phyloP scores from a whole-genome alignment of 2,113 vertebrate species.

The Hyperopisus bebe region DNA sequence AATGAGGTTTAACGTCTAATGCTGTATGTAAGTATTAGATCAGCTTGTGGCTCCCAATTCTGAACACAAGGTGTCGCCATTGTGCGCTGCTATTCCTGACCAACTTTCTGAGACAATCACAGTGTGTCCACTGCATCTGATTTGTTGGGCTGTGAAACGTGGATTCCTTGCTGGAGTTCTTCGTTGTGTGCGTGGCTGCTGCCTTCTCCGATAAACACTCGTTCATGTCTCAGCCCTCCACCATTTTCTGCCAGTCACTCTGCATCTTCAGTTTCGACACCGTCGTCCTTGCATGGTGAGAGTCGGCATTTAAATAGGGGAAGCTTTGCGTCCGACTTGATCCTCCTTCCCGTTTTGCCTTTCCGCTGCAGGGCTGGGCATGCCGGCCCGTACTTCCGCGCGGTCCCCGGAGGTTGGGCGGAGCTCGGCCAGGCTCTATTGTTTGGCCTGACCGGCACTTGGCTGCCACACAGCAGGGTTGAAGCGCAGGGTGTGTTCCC shows the following conservation, averaged over 20 bases:
- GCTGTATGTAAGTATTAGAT: not conserved
- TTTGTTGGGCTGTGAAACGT: not conserved
- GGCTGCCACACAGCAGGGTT: not conserved
- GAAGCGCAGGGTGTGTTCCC: not conserved
- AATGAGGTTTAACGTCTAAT: not conserved
- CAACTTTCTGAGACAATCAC: not conserved
- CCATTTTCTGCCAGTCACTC: not conserved
- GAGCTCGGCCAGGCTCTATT: not conserved
- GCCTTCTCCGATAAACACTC: not conserved
- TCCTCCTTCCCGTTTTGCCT: not conserved
- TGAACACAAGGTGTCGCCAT: conserved; percentile 7
- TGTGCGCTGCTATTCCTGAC: not conserved
- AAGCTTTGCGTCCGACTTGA: not conserved
- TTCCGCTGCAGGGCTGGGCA: not conserved
- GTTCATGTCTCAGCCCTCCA: not conserved
- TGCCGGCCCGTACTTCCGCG: not conserved
- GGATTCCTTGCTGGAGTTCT: not conserved
- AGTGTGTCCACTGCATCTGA: not conserved
- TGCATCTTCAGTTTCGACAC: not conserved
- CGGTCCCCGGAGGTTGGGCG: not conserved
- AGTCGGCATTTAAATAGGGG: not conserved
- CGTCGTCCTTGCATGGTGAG: not conserved
- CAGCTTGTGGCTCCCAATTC: not conserved
- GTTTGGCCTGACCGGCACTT: not conserved
- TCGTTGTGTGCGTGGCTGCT: not conserved